Percentiles rank a stretch among this genome's conserved stretches.
Conservation (phyloP, 2,113 vertebrate genomes). For the Hyaena hyaena region DNA sequence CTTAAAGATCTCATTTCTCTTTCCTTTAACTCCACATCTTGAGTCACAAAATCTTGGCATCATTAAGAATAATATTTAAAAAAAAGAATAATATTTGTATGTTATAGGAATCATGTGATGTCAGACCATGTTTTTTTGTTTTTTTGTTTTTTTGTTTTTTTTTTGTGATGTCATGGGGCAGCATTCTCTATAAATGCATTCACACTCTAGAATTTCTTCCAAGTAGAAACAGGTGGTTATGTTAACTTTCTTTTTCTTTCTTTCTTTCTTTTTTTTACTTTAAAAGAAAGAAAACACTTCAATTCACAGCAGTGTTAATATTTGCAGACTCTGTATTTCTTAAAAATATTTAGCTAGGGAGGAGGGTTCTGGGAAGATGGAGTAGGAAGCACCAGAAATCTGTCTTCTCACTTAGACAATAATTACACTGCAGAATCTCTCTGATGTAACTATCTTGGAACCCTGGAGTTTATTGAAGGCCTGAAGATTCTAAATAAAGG, state of each 20-base stretch:
- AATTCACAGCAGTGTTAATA: slow-evolving; percentile 37
- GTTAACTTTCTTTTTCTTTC: neutral
- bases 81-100: slow-evolving; percentile 68
- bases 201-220: slow-evolving; percentile 57
- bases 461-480: neutral
- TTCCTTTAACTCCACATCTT: slow-evolving; percentile 28
- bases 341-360: neutral
- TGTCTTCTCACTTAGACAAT: neutral
- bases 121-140: slow-evolving; percentile 32
- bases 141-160: neutral
- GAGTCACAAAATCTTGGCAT: slow-evolving; percentile 55
- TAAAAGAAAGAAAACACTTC: slow-evolving; percentile 58
- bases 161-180: slow-evolving; percentile 65
- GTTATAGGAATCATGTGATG: slow-evolving; percentile 52
- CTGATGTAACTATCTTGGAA: neutral
- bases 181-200: slow-evolving; percentile 57
- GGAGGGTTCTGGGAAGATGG: neutral
- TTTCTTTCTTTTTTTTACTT: neutral
- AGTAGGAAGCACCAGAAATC: neutral
- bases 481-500: neutral
- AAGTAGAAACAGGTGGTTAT: slow-evolving; percentile 71
- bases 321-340: slow-evolving; percentile 22
- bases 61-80: slow-evolving; percentile 67
- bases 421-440: neutral
- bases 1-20: slow-evolving; percentile 34